phyloP scores from a whole-genome alignment of 2,888 invertebrate species.

The Lissonota sp. region DNA sequence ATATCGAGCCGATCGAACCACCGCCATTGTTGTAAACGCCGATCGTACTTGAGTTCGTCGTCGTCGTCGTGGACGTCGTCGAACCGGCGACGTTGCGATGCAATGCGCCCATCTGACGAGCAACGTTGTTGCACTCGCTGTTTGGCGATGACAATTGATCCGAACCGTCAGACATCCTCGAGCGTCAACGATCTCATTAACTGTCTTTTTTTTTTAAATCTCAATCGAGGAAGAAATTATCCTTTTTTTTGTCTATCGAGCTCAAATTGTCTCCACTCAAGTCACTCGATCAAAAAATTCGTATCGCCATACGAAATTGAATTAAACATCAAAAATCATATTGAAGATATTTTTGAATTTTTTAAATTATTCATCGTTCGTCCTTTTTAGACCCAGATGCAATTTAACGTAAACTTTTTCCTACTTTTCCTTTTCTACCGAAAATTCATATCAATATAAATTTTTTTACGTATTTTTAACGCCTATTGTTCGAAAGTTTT shows the following conservation, averaged over 20 bases:
- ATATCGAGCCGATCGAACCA: slow-evolving; percentile 52
- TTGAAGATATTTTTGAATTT: not conserved
- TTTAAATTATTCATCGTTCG: not conserved
- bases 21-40: slow-evolving; percentile 53
- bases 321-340: slow-evolving; percentile 4
- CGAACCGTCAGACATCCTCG: slow-evolving; percentile 80
- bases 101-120: slow-evolving; percentile 76
- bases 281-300: not conserved
- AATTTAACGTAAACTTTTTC: no score
- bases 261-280: no score
- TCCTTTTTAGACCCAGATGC: no score
- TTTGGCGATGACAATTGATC: slow-evolving; percentile 81
- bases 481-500: no score
- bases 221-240: no score
- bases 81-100: slow-evolving; percentile 71
- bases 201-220: slow-evolving; percentile 22
- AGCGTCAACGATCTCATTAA: slow-evolving; percentile 52
- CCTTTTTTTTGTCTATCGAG: no score
- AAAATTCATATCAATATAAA: not conserved
- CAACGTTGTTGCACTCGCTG: slow-evolving; percentile 78
- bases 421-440: not conserved
- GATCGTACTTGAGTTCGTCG: slow-evolving; percentile 37
- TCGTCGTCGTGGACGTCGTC: slow-evolving; percentile 65
- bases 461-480: no score
- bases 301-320: not conserved